Conservation (phyloP, 2,888 invertebrate genomes). For the Nezara viridula region DNA sequence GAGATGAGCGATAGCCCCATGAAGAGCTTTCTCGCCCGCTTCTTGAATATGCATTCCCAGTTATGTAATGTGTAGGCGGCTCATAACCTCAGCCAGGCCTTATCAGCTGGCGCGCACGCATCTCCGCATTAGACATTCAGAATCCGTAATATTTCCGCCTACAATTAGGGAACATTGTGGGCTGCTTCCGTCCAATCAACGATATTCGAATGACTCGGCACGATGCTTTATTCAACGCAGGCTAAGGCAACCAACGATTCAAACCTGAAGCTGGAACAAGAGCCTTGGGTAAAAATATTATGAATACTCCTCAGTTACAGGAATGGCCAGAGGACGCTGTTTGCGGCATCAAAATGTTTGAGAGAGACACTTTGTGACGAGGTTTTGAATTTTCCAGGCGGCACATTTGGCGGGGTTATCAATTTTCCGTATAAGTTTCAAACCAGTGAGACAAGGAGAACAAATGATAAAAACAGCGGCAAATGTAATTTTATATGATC, state of each 20-base stretch:
- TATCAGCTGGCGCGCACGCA: background rate
- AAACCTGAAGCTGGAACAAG: background rate
- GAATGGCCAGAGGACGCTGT: too few relatives aligned
- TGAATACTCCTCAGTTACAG: too few relatives aligned
- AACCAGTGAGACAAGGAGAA: too few relatives aligned
- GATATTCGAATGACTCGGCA: background rate
- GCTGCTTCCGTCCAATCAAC: constrained; percentile 11
- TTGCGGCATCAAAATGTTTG: too few relatives aligned
- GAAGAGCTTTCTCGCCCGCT: background rate
- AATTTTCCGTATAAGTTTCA: too few relatives aligned
- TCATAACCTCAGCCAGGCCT: constrained; percentile 3
- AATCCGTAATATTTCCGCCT: constrained; percentile 49
- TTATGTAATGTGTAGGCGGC: constrained; percentile 40
- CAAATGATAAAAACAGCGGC: too few relatives aligned
- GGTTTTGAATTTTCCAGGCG: too few relatives aligned
- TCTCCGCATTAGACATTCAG: constrained; percentile 36
- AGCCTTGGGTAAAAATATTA: background rate
- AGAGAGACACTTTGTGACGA: too few relatives aligned
- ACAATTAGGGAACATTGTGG: constrained; percentile 11
- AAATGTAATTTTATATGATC: too few relatives aligned
- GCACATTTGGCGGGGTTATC: too few relatives aligned
- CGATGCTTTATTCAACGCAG: background rate
- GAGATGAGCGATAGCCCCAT: background rate
- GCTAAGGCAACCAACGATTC: background rate
- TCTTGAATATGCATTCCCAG: constrained; percentile 5